These are phyloP conservation scores for Numida meleagris DNA, from an alignment of 2,113 vertebrate genomes.

Conservation along the genomic window DNA sequence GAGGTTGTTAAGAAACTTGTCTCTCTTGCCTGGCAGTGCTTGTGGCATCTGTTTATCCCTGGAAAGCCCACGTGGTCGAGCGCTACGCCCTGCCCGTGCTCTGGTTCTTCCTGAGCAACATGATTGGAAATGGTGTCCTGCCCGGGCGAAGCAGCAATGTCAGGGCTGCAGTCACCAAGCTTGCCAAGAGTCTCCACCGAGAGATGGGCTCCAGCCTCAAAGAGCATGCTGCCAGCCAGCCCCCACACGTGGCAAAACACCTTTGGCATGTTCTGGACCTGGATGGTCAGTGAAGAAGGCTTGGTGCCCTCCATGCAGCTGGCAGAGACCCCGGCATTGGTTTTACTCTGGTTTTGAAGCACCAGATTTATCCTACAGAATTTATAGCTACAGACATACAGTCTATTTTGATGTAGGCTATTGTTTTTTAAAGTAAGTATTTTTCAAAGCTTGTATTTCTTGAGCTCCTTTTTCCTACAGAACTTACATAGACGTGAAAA, in stretches of 20 bases:
- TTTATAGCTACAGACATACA: neutral
- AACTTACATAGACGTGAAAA: neutral
- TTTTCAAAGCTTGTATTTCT: slow-evolving; percentile 57
- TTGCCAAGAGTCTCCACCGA: slow-evolving; percentile 39
- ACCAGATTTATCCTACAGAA: neutral
- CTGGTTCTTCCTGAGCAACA: slow-evolving; percentile 74
- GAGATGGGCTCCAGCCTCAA: slow-evolving; percentile 70
- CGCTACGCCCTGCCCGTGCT: slow-evolving; percentile 58
- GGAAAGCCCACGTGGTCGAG: slow-evolving; percentile 55
- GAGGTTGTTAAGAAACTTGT: neutral
- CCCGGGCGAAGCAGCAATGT: neutral
- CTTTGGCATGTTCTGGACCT: slow-evolving; percentile 54
- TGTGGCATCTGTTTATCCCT: slow-evolving; percentile 61
- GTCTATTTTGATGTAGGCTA: slow-evolving; percentile 60
- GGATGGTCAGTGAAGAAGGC: neutral
- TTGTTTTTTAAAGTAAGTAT: neutral
- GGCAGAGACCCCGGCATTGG: neutral
- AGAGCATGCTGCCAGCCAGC: slow-evolving; percentile 24
- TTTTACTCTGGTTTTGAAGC: slow-evolving; percentile 3
- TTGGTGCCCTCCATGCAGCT: neutral
- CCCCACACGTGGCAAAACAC: neutral
- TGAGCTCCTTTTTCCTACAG: neutral
- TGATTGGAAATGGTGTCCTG: neutral
- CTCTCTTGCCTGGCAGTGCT: slow-evolving; percentile 53
- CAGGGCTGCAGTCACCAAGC: neutral